These are phyloP conservation scores for Automeris io DNA, from an alignment of 2,888 invertebrate genomes.

Conservation along the genomic window DNA sequence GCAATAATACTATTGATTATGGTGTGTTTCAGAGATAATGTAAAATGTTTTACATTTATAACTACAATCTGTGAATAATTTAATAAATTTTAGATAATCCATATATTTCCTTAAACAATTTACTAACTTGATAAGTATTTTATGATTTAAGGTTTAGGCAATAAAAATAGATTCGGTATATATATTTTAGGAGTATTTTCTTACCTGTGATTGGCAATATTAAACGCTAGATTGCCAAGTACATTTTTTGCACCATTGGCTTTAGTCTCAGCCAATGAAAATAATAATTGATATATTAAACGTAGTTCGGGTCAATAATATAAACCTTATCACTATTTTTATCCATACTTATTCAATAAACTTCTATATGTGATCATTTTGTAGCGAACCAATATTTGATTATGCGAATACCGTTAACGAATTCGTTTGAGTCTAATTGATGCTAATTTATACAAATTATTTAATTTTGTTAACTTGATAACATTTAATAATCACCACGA, in stretches of 20 bases:
- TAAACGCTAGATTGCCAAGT: slow-evolving; percentile 8
- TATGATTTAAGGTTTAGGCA: too few relatives aligned
- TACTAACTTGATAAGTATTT: too few relatives aligned
- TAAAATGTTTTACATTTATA: too few relatives aligned
- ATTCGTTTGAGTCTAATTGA: not conserved
- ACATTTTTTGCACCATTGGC: slow-evolving; percentile 5
- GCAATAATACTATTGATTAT: too few relatives aligned
- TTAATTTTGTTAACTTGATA: not conserved
- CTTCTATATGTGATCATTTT: not conserved
- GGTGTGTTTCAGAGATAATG: too few relatives aligned
- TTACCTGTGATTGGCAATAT: too few relatives aligned
- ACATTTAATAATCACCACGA: not conserved
- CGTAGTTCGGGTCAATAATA: not conserved
- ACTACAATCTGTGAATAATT: too few relatives aligned
- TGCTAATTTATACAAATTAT: not conserved
- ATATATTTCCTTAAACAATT: too few relatives aligned
- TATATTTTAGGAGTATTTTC: too few relatives aligned
- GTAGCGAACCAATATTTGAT: not conserved
- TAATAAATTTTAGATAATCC: too few relatives aligned
- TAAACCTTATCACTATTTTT: not conserved
- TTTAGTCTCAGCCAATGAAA: not conserved
- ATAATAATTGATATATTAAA: not conserved
- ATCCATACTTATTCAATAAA: not conserved
- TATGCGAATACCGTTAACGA: not conserved
- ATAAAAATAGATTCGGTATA: too few relatives aligned